Percentiles rank a stretch among this genome's conserved stretches.
phyloP scores from a whole-genome alignment of 2,797 vertebrate species.

The Typhlichthys subterraneus region DNA sequence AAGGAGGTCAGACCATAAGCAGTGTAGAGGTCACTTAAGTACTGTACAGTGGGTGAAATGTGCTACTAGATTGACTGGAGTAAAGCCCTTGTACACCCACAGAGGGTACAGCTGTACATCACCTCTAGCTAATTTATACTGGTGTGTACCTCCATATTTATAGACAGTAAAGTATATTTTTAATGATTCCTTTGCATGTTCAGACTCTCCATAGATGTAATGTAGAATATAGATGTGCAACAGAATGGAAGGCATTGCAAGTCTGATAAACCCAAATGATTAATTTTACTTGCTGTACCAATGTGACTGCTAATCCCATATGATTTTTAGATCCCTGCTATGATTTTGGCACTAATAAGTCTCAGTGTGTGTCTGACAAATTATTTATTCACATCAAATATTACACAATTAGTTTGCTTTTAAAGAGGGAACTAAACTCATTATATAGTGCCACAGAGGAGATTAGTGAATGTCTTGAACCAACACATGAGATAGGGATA shows the following conservation, averaged over 20 bases:
- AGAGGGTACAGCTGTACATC: too few species aligned
- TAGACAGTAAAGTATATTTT: too few species aligned
- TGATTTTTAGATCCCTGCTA: slow-evolving; percentile 31
- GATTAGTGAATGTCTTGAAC: slow-evolving; percentile 40
- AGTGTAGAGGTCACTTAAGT: slow-evolving; percentile 13
- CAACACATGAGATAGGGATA: slow-evolving; percentile 24
- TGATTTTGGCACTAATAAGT: slow-evolving; percentile 48
- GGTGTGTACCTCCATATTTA: too few species aligned
- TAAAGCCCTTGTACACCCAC: too few species aligned
- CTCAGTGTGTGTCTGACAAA: slow-evolving; percentile 40
- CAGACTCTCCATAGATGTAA: not conserved
- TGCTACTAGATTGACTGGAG: not conserved
- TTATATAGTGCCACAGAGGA: slow-evolving; percentile 36
- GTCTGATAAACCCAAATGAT: slow-evolving; percentile 19
- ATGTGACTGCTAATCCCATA: slow-evolving; percentile 37
- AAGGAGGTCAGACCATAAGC: slow-evolving; percentile 24
- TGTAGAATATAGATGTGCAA: too few species aligned
- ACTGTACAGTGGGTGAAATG: slow-evolving; percentile 7
- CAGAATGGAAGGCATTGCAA: too few species aligned
- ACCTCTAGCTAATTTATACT: too few species aligned
- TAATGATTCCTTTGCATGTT: too few species aligned
- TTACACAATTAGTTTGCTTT: slow-evolving; percentile 59
- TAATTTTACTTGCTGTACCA: slow-evolving; percentile 24
- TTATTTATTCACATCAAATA: slow-evolving; percentile 53
- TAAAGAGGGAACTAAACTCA: slow-evolving; percentile 45